A percentile compares a stretch with the other conserved stretches of the same genome.
Conservation (phyloP, 1,140 invertebrate species). For the Pinna nobilis region DNA sequence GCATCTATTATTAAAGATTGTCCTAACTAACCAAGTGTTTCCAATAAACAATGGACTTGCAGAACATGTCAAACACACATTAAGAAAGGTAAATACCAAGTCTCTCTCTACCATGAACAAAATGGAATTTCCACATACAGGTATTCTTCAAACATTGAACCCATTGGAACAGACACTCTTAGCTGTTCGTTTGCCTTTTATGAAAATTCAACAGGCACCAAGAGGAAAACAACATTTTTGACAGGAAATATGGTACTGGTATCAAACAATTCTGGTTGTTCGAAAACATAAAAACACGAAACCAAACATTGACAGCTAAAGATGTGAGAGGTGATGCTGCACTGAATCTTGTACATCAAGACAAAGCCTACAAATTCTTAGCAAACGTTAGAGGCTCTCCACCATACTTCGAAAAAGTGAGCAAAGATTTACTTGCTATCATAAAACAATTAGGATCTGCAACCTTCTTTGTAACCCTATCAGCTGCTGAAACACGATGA, state of each 20-base stretch:
- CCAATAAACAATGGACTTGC: slow-evolving; percentile 23
- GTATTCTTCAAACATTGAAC: slow-evolving; percentile 17
- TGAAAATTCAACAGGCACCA: slow-evolving; percentile 40
- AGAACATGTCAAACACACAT: slow-evolving; percentile 26
- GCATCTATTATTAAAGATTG: neutral
- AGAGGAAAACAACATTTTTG: slow-evolving; percentile 29
- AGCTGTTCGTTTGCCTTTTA: slow-evolving; percentile 30
- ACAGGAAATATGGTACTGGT: slow-evolving; percentile 41
- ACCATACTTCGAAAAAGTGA: slow-evolving; percentile 47
- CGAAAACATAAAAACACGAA: slow-evolving; percentile 46
- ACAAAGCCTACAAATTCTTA: slow-evolving; percentile 50
- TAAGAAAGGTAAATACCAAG: slow-evolving; percentile 34
- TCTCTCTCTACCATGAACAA: slow-evolving; percentile 28
- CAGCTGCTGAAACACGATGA: slow-evolving; percentile 54
- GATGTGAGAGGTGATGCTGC: slow-evolving; percentile 33
- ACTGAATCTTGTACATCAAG: slow-evolving; percentile 27
- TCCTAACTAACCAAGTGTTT: slow-evolving; percentile 9
- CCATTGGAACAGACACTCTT: slow-evolving; percentile 29
- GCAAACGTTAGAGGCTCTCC: slow-evolving; percentile 46
- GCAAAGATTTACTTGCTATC: slow-evolving; percentile 54
- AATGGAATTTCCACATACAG: slow-evolving; percentile 31
- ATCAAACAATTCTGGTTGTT: slow-evolving; percentile 28
- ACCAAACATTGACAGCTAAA: slow-evolving; percentile 33
- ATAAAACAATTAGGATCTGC: slow-evolving; percentile 47
- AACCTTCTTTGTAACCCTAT: slow-evolving; percentile 48